These are phyloP conservation scores for Ctenosaura bakeri DNA, from an alignment of 2,797 vertebrate species.

Conservation along the genomic window DNA sequence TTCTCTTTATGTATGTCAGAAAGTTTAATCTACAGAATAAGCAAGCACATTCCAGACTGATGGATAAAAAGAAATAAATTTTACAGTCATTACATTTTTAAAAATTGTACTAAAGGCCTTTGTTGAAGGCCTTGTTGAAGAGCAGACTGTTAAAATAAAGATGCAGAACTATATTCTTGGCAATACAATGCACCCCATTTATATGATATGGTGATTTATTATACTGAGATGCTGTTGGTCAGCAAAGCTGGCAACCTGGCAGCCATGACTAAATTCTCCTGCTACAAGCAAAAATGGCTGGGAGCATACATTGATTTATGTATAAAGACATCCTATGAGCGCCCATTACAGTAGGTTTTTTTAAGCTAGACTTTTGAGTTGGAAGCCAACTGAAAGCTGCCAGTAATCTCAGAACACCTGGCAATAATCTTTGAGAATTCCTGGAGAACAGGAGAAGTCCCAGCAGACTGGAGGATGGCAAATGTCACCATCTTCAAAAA, in stretches of 20 bases:
- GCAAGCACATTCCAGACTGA: slow-evolving; percentile 72
- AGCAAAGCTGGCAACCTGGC: neutral
- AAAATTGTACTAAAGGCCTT: slow-evolving; percentile 57
- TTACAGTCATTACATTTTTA: slow-evolving; percentile 60
- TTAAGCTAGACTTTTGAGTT: neutral
- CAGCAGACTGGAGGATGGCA: too few relatives aligned
- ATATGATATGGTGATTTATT: neutral
- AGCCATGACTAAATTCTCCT: neutral
- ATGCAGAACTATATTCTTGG: slow-evolving; percentile 65
- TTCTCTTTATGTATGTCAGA: slow-evolving; percentile 64
- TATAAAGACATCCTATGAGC: neutral
- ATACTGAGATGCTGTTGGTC: neutral
- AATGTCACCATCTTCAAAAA: too few relatives aligned
- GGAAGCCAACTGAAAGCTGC: neutral
- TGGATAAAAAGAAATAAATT: slow-evolving; percentile 70
- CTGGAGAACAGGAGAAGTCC: too few relatives aligned
- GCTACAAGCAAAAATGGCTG: neutral
- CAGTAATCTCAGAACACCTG: too few relatives aligned
- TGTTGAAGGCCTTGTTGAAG: slow-evolving; percentile 62
- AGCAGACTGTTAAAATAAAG: slow-evolving; percentile 68
- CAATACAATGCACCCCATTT: slow-evolving; percentile 30
- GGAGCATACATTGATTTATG: neutral
- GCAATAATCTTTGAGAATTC: too few relatives aligned
- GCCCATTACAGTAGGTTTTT: neutral
- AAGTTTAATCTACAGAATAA: slow-evolving; percentile 67